Conservation (phyloP, 2,797 vertebrate genomes). For the Tokudaia muenninki region DNA sequence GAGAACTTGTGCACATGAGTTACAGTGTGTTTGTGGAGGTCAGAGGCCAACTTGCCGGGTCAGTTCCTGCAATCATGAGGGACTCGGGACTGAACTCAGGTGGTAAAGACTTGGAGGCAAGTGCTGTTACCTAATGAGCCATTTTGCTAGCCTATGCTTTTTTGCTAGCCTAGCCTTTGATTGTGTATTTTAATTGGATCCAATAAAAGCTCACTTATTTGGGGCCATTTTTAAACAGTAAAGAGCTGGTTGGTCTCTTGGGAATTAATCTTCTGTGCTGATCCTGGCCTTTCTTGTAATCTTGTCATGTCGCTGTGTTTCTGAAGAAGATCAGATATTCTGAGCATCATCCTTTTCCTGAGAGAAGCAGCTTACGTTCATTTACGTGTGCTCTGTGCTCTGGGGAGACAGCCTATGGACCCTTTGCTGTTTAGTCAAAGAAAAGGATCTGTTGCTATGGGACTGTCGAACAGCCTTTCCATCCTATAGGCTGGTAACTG, state of each 20-base stretch:
- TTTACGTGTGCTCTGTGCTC: not conserved
- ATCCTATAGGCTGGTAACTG: not conserved
- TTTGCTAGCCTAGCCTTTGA: not conserved
- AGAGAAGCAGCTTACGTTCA: not conserved
- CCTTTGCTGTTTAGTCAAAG: conserved; percentile 33
- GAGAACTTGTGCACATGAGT: no score
- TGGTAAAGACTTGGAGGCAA: not conserved
- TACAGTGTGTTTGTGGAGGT: not conserved
- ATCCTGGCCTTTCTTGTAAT: conserved; percentile 14
- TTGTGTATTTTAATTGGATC: conserved; percentile 22
- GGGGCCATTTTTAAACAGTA: conserved; percentile 49
- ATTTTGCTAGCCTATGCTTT: not conserved
- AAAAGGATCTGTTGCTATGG: conserved; percentile 22
- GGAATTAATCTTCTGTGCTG: conserved; percentile 32
- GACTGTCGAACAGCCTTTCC: not conserved
- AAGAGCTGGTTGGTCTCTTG: conserved; percentile 41
- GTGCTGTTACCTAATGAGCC: not conserved
- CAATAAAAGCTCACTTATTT: conserved; percentile 4
- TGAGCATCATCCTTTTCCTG: not conserved
- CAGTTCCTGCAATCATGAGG: not conserved
- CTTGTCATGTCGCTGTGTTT: conserved; percentile 18
- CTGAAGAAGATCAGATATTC: not conserved
- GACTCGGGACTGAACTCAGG: not conserved
- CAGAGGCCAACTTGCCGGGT: not conserved
- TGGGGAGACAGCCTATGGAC: not conserved